Conservation (phyloP, 2,113 vertebrate species). For the Oryzias javanicus region DNA sequence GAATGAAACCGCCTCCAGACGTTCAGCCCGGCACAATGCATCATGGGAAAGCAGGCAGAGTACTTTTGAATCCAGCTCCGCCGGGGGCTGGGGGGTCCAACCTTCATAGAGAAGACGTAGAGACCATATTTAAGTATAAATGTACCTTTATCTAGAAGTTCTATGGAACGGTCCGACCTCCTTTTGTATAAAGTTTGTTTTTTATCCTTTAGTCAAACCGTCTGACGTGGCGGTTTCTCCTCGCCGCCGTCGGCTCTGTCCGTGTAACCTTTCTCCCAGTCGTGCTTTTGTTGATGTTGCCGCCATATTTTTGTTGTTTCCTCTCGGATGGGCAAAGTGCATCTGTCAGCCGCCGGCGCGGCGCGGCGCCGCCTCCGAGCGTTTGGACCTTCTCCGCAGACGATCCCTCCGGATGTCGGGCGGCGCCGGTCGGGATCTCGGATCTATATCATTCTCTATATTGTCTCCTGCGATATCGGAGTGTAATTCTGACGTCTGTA, state of each 20-base stretch:
- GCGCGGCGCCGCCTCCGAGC: conserved; percentile 15
- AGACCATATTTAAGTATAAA: conserved; percentile 70
- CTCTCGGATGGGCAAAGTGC: conserved; percentile 38
- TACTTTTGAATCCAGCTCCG: conserved; percentile 19
- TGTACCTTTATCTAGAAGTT: conserved; percentile 74
- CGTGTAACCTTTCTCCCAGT: neutral
- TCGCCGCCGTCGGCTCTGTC: no score
- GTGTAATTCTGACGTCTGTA: conserved; percentile 81
- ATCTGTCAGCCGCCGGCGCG: neutral
- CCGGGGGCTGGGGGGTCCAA: conserved; percentile 39
- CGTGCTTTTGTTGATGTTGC: neutral
- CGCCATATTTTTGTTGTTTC: conserved; percentile 23
- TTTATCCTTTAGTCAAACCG: conserved; percentile 13
- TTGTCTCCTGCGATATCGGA: conserved; percentile 74
- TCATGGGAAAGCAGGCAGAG: neutral
- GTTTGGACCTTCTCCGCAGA: conserved; percentile 44
- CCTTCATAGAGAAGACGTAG: conserved; percentile 51
- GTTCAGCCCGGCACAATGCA: conserved; percentile 16
- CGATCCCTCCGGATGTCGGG: conserved; percentile 47
- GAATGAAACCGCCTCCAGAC: conserved; percentile 39
- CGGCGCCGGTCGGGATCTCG: no score
- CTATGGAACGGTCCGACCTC: no score
- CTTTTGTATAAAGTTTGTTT: conserved; percentile 3
- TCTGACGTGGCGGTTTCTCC: no score
- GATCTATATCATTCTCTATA: conserved; percentile 68